phyloP scores from a whole-genome alignment of 2,113 vertebrate genomes.

The Ptychochromis oligacanthus region DNA sequence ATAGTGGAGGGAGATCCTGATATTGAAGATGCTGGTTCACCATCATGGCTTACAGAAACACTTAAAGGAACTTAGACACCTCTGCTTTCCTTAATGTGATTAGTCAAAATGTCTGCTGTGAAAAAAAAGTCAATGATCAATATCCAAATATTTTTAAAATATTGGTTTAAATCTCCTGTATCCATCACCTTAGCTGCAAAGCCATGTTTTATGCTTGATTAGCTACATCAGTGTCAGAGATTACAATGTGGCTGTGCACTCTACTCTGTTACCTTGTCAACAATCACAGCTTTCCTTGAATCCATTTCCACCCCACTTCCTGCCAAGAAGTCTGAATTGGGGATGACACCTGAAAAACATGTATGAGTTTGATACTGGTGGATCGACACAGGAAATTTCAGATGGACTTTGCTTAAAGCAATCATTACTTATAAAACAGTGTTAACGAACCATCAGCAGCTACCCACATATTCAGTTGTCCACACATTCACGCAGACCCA shows the following conservation, averaged over 20 bases:
- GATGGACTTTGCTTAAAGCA: not conserved
- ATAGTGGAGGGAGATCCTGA: no score
- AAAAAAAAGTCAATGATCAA: no score
- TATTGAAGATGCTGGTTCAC: not conserved
- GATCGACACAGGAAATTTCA: not conserved
- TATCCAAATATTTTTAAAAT: not conserved
- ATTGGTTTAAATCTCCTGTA: not conserved
- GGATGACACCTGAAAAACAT: conserved; percentile 78
- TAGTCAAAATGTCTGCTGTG: no score
- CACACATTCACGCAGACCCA: not conserved
- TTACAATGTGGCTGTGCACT: not conserved
- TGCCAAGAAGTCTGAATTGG: conserved; percentile 82
- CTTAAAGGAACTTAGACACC: not conserved
- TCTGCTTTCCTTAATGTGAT: no score
- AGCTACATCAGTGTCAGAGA: not conserved
- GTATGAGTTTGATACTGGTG: not conserved
- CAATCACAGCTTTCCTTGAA: conserved; percentile 77
- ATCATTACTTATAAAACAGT: not conserved
- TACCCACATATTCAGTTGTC: not conserved
- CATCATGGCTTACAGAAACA: not conserved
- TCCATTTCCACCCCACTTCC: conserved; percentile 79
- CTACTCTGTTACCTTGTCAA: conserved; percentile 82
- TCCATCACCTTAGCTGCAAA: not conserved
- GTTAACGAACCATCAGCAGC: not conserved
- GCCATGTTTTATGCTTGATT: not conserved